Conservation (phyloP, 1,140 invertebrate species). For the Mylabris phalerata region DNA sequence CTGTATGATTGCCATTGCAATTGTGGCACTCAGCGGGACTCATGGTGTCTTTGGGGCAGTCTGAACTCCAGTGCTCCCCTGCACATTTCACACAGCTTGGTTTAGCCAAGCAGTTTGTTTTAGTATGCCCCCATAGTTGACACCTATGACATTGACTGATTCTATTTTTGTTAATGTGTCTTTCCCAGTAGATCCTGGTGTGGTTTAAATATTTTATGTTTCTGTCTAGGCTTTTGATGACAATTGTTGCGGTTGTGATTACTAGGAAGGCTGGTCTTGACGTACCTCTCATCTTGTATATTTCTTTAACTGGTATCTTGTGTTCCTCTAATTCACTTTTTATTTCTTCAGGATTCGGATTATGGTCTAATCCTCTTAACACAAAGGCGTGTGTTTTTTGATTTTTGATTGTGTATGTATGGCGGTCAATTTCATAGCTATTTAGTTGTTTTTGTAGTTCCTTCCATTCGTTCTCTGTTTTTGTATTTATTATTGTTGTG, state of each 20-base stretch:
- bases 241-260: background rate
- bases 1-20: too few relatives aligned
- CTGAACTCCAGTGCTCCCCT: too few relatives aligned
- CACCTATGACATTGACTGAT: too few relatives aligned
- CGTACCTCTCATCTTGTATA: constrained; percentile 3
- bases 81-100: too few relatives aligned
- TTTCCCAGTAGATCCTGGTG: constrained; percentile 23
- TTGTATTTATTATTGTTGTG: too few relatives aligned
- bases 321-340: background rate
- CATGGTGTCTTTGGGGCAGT: too few relatives aligned
- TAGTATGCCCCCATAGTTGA: too few relatives aligned
- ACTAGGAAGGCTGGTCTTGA: background rate
- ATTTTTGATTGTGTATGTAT: constrained; percentile 10
- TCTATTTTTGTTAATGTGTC: constrained; percentile 20
- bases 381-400: constrained; percentile 14
- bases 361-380: constrained; percentile 2
- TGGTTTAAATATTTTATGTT: background rate
- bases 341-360: constrained; percentile 2
- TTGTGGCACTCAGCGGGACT: too few relatives aligned
- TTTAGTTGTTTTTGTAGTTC: background rate
- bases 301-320: background rate
- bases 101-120: too few relatives aligned
- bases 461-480: too few relatives aligned
- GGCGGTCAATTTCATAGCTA: background rate
- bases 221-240: background rate